phyloP scores from a whole-genome alignment of 2,113 vertebrate species.

The Corythaixoides concolor region DNA sequence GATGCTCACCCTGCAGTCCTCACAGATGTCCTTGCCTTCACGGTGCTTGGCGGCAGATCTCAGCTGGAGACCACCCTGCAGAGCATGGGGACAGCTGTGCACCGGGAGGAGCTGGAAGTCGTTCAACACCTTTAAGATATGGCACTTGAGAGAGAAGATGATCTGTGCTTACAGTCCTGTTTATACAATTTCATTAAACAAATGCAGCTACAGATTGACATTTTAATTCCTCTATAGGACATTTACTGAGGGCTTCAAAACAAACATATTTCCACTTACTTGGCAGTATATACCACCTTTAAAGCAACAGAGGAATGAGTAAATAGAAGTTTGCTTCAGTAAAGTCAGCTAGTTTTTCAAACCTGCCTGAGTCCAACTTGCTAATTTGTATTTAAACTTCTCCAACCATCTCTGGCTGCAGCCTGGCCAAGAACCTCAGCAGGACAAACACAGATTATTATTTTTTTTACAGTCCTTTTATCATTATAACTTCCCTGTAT shows the following conservation, averaged over 20 bases:
- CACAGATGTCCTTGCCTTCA: not conserved
- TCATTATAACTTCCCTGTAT: not conserved
- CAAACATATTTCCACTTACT: slow-evolving; percentile 12
- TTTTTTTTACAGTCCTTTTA: not conserved
- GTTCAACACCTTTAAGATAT: not conserved
- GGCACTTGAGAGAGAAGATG: not conserved
- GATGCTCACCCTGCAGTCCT: not conserved
- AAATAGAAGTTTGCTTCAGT: not conserved
- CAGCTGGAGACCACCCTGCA: not conserved
- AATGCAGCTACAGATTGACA: slow-evolving; percentile 26
- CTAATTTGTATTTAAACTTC: not conserved
- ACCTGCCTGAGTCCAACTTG: not conserved
- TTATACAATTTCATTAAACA: slow-evolving; percentile 23
- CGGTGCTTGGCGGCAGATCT: not conserved
- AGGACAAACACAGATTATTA: not conserved
- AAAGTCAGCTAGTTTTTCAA: not conserved
- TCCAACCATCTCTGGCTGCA: not conserved
- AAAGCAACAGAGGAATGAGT: not conserved
- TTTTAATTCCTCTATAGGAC: slow-evolving; percentile 18
- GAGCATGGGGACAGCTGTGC: not conserved
- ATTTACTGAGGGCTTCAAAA: slow-evolving; percentile 14
- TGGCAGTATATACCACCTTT: not conserved
- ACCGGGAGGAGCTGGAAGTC: not conserved
- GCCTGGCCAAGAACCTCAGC: not conserved
- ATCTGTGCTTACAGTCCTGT: not conserved